Evolutionary conservation across 2,888 invertebrate species (phyloP).

Genomic region (Nesidiocoris tenuis): DNA sequence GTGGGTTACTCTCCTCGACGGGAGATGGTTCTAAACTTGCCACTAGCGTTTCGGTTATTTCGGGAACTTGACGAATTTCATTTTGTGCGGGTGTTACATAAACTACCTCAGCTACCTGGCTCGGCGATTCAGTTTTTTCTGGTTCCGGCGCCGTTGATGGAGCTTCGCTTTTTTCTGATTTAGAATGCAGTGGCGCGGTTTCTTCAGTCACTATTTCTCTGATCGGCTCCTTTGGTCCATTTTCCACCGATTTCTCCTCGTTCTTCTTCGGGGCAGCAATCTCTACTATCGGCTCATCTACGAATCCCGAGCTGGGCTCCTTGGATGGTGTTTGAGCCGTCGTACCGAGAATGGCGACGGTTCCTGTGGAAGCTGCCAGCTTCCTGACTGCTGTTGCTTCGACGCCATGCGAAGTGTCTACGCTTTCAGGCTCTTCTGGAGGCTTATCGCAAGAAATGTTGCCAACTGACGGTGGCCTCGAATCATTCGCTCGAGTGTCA

Average conservation of each 20-base stretch:
- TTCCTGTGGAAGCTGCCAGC: constrained; percentile 51
- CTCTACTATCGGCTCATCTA: not conserved
- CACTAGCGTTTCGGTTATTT: constrained; percentile 29
- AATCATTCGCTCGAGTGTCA: constrained; percentile 5
- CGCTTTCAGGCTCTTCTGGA: constrained; percentile 48
- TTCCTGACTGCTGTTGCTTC: constrained; percentile 51
- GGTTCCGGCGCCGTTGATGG: not conserved
- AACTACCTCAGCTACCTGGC: not conserved
- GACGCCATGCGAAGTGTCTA: constrained; percentile 50
- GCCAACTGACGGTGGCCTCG: constrained; percentile 10
- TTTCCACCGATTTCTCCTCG: not conserved
- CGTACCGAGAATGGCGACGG: constrained; percentile 51
- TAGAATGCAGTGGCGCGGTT: not conserved
- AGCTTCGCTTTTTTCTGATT: not conserved
- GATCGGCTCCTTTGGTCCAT: not conserved
- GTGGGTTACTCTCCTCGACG: constrained; percentile 1
- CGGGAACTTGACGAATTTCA: constrained; percentile 1
- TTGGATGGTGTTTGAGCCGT: constrained; percentile 48
- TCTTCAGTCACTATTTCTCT: not conserved
- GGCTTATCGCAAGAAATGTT: constrained; percentile 41
- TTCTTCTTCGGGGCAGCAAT: not conserved
- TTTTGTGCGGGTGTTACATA: not conserved
- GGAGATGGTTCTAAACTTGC: constrained; percentile 15
- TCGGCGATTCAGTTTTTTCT: not conserved
- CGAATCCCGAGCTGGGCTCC: constrained; percentile 1